Percentiles rank a stretch among this genome's conserved stretches.
Conservation (phyloP, 2,797 vertebrate genomes). For the Ptychadena robeensis region DNA sequence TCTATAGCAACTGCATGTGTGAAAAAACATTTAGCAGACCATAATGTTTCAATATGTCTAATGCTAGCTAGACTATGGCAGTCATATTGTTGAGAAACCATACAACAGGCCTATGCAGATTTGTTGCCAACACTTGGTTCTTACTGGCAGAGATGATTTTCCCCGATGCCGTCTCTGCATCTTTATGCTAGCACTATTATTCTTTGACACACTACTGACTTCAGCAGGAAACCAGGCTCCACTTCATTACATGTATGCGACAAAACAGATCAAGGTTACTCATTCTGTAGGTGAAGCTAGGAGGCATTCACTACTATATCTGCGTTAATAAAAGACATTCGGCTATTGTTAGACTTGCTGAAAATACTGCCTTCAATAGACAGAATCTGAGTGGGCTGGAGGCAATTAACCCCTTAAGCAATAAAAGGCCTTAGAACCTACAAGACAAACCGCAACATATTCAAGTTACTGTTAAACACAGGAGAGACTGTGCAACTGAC, state of each 20-base stretch:
- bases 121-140: not conserved
- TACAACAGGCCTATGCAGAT: not conserved
- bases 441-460: not conserved
- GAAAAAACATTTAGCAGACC: too few species aligned
- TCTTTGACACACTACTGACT: constrained; percentile 12
- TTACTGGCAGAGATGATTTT: not conserved
- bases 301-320: constrained; percentile 21
- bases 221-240: constrained; percentile 27
- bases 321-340: constrained; percentile 4
- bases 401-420: not conserved
- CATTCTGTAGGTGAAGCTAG: constrained; percentile 21
- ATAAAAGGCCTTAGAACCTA: not conserved
- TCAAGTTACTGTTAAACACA: not conserved
- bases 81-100: not conserved
- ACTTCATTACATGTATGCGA: constrained; percentile 14
- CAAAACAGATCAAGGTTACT: constrained; percentile 33
- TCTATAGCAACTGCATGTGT: too few species aligned
- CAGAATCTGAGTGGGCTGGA: not conserved
- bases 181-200: not conserved
- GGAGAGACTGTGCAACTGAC: not conserved
- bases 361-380: not conserved
- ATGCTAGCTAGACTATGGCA: not conserved
- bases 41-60: not conserved
- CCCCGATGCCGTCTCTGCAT: not conserved
- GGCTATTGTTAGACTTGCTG: constrained; percentile 9